phyloP scores from a whole-genome alignment of 2,797 vertebrate genomes.

The Argya squamiceps region DNA sequence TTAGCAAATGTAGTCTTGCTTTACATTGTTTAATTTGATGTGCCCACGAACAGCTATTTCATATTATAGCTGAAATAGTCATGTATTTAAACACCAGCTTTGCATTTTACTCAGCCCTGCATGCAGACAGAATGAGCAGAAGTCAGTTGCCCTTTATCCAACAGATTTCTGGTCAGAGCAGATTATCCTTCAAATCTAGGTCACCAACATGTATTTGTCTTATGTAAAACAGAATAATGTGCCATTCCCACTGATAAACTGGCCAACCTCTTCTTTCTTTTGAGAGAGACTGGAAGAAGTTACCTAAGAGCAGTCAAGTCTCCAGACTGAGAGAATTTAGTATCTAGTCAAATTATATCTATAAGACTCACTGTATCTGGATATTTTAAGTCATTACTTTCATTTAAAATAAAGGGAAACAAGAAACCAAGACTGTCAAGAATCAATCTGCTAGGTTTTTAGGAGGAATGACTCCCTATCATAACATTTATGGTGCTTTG shows the following conservation, averaged over 20 bases:
- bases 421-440: neutral
- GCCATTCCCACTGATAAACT: neutral
- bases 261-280: neutral
- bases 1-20: neutral
- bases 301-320: neutral
- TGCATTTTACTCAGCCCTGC: neutral
- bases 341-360: neutral
- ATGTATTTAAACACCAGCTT: neutral
- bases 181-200: slow-evolving; percentile 27
- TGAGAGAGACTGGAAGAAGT: neutral
- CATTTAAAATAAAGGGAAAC: neutral
- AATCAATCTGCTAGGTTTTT: neutral
- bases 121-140: neutral
- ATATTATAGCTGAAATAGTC: neutral
- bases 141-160: neutral
- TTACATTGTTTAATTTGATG: neutral
- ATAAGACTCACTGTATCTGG: neutral
- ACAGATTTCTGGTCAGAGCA: slow-evolving; percentile 7
- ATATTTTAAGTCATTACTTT: neutral
- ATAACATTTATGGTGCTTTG: neutral
- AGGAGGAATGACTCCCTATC: neutral
- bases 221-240: neutral
- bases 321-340: neutral
- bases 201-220: neutral
- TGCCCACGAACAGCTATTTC: neutral